Evolutionary conservation across 2,888 invertebrate genomes (phyloP), one percentile per base, ranked within the genome.

Genomic region (Epsilonema sp.): DNA sequence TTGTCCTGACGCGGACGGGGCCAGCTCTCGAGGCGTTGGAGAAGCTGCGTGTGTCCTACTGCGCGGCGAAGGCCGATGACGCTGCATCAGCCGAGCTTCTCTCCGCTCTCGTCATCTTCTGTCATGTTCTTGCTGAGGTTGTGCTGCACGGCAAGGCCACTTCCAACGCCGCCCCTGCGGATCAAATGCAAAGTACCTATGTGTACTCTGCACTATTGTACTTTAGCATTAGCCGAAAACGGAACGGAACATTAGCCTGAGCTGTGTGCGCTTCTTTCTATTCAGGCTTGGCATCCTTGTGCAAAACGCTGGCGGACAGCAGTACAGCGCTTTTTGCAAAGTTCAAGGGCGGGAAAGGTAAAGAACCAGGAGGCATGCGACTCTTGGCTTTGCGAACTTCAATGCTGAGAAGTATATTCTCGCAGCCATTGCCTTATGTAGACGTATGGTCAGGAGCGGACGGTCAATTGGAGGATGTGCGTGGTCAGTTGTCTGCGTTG

Each of bases 101-200:
- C 19, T 62, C 70, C 37, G 68, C 66, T 31, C 62, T 62, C 52
- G 65, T 75, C 20, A 67, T 68, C 50, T 70, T 75, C 49, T 71
- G 75, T 3, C 76, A 78, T 62, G 67, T 71, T 43, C 64, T 77
- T 43, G 70, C 76, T 3, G 73, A 74, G 44, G 74, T 75, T 59
- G 70, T 81, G 52, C 67, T 80, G 42, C 76, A 78, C 56, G 80
- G 80, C n/a, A 77, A 78, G 63, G 78, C 80, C 1, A 79, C 80
- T 8, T 77, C 80, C 2, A 80, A 81, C 64, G 77, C 77, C 1
- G 77, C 80, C 40, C 76, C 78, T 42, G 40, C 26, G 19, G 39
- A 38, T 38, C 39, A 44, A 21, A 22, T 44, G 37, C 3, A 38
- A 13, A 11, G 26, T 16, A 21, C 26, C 44, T 22, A 31, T 16